Base-by-base conservation (phyloP, 2,797 vertebrate genomes). In the Sebastes aleutianus region DNA sequence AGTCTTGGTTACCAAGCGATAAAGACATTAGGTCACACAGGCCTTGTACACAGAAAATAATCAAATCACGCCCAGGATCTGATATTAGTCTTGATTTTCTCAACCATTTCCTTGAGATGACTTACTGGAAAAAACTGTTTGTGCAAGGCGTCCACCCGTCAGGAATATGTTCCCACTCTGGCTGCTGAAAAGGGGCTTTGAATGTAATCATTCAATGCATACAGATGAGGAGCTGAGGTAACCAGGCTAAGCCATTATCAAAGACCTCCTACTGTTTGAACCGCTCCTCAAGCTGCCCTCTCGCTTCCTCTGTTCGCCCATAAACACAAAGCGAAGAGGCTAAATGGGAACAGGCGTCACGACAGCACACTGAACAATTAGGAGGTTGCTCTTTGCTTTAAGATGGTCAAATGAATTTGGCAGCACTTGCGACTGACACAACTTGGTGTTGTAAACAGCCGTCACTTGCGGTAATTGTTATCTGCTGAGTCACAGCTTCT, bases 1-100 rank as follows among this genome's bases (percentile, higher is more conserved):
- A 78, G 31, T 81, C 75, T 81, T 7, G 76, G 85, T 92, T 84
- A 85, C 85, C 34, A 84, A 70, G 85, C 39, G 65, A 93, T 90
- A 87, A 90, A 76, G 53, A 54, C 63, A 47, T 85, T 66, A 81
- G 67, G 62, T 86, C 78, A 79, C 56, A 65, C 58, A 66, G 47
- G 59, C 67, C 36, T 74, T 83, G 66, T 69, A 47, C 78, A 82
- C 64, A 83, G 10, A 82, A 81, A 85, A 82, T 86, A 85, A 88
- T 87, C 34, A 76, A 78, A 92, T 88, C 64, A 77, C 31, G 5
- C 16, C 29, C 73, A 78, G 63, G 68, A 83, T 89, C 59, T 86
- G 63, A 90, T 84, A 70, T 81, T 71, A 76, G n/a, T 88, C 78
- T 78, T 76, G 18, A 10, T 86, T 82, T 70, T 80, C 58, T 73